Percentiles rank a stretch among this genome's conserved stretches.
Conservation (phyloP, 2,113 vertebrate genomes). For the Brachypteracias leptosomus region DNA sequence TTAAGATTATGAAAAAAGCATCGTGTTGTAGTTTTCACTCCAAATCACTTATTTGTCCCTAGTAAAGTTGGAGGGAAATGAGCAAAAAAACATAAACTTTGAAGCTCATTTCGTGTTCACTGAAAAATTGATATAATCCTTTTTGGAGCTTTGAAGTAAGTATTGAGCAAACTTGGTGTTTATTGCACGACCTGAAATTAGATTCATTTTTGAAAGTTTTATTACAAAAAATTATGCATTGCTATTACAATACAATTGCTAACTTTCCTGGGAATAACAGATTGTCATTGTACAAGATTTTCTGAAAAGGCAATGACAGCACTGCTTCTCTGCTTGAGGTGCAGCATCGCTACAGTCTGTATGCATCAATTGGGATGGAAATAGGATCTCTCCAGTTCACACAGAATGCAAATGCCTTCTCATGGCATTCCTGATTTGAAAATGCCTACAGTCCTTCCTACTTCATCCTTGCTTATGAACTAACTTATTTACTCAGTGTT, state of each 20-base stretch:
- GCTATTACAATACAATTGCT: not conserved
- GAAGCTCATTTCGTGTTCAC: conserved; percentile 6
- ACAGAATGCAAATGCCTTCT: not conserved
- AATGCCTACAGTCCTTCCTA: not conserved
- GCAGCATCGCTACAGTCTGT: not conserved
- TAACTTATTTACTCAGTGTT: not conserved
- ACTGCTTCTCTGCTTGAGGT: not conserved
- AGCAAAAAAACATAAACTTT: conserved; percentile 11
- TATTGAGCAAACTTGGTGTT: not conserved
- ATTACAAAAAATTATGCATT: not conserved
- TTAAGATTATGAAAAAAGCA: not conserved
- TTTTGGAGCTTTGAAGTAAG: not conserved
- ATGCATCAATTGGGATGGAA: not conserved
- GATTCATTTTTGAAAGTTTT: conserved; percentile 7
- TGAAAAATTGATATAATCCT: not conserved
- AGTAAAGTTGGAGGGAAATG: not conserved
- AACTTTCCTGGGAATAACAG: not conserved
- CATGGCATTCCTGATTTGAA: not conserved
- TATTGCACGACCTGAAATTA: not conserved
- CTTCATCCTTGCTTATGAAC: not conserved
- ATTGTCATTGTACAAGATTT: not conserved
- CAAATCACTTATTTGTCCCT: not conserved
- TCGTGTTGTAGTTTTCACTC: not conserved
- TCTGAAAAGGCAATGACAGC: not conserved
- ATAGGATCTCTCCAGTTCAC: not conserved